Evolutionary conservation across 2,797 vertebrate genomes (phyloP), one percentile per base, ranked within the genome.

Genomic region (Aplochiton taeniatus): DNA sequence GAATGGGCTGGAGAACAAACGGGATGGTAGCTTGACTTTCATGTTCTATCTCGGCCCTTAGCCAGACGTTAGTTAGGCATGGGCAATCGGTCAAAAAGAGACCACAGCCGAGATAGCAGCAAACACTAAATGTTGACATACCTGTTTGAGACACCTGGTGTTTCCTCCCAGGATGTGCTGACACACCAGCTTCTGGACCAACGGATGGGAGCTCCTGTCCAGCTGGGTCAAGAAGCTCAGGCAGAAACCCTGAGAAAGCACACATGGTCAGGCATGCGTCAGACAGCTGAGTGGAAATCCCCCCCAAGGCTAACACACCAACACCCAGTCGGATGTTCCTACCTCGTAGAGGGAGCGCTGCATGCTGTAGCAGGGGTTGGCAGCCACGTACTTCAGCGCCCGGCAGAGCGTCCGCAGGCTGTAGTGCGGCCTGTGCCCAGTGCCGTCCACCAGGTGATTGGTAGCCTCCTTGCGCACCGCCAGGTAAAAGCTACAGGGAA

Each of bases 301-400:
- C 48, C 13, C 5, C 9, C 48, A 12, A 6, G 31, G 31, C 31
- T 12, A 50, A 55, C 49, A 66, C 11, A 50, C 10, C 6, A 18
- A 68, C 52, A 20, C 1, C 9, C 11, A 20, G 14, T 41, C 48
- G 16, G 0, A 50, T 13, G 48, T 12, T 58, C 76, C 83, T 74
- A 99, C 97, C 96, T 99, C 98, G 53, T 96, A 98, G 8, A 99
- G 92, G 0, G 98, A 99, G 50, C 96, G 95, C 68, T 95, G 93
- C 58, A 96, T 87, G 48, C 68, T 96, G 86, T 80, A 77, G 82
- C 96, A 98, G 0, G 95, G 95, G 78, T 99, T 96, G 10, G 81
- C 83, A 0, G 95, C 94, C 58, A 92, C 94, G 58, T 96, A 98
- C 64, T 93, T 94, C 78, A 99, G 76, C 0, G 98, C 97, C 69